Evolutionary conservation across 1,140 invertebrate genomes (phyloP).

Genomic region (Neotoxoptera formosana): DNA sequence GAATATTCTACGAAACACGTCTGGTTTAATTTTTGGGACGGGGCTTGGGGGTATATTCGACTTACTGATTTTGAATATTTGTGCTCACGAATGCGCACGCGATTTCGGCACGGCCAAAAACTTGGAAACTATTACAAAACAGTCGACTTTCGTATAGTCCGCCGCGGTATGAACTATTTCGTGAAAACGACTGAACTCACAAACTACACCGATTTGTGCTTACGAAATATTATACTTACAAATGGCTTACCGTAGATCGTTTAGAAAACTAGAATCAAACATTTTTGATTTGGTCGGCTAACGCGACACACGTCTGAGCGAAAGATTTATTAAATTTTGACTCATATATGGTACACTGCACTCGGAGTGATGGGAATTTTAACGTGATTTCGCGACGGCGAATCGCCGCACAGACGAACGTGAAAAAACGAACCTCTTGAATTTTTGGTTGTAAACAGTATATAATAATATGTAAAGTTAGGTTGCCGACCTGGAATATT

Average conservation of each 20-base stretch:
- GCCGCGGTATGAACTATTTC: too few relatives aligned
- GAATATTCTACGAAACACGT: neutral
- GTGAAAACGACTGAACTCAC: too few relatives aligned
- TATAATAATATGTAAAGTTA: neutral
- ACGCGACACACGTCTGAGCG: neutral
- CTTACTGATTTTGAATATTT: too few relatives aligned
- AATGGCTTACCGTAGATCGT: neutral
- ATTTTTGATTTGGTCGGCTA: neutral
- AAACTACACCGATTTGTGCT: too few relatives aligned
- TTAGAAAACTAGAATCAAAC: neutral
- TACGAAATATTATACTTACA: neutral
- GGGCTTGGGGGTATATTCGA: too few relatives aligned
- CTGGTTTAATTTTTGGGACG: neutral
- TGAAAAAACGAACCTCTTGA: neutral
- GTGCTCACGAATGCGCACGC: too few relatives aligned
- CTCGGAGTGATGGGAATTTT: too few relatives aligned
- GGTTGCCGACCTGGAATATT: neutral
- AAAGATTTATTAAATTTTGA: neutral
- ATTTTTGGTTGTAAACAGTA: neutral
- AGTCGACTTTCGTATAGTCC: too few relatives aligned
- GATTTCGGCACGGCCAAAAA: too few relatives aligned
- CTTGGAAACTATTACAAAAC: too few relatives aligned
- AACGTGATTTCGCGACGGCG: neutral
- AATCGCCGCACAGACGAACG: neutral
- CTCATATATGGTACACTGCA: too few relatives aligned